phyloP scores from a whole-genome alignment of 2,888 invertebrate genomes.

The Coleophora deauratella region DNA sequence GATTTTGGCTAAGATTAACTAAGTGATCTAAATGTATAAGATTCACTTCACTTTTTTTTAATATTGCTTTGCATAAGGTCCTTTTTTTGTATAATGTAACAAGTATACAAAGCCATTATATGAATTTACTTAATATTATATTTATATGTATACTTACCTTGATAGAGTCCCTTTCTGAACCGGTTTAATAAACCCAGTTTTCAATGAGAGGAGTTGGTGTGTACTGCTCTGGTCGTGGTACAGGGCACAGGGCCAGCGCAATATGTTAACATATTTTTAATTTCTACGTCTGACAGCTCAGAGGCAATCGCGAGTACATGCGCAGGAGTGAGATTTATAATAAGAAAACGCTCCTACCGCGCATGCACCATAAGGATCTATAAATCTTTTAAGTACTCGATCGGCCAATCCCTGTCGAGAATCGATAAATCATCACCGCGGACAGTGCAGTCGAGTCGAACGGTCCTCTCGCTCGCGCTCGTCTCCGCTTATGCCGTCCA shows the following conservation, averaged over 20 bases:
- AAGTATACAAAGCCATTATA: too few species aligned
- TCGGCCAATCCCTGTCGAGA: constrained; percentile 73
- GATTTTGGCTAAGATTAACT: too few species aligned
- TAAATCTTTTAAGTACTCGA: constrained; percentile 69
- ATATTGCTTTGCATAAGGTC: too few species aligned
- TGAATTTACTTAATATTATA: too few species aligned
- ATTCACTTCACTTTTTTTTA: too few species aligned
- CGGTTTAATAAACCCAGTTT: too few species aligned
- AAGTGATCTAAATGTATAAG: too few species aligned
- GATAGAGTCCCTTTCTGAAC: too few species aligned
- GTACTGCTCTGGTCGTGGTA: too few species aligned
- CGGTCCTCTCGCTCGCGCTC: constrained; percentile 54
- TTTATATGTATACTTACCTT: too few species aligned
- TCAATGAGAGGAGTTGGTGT: too few species aligned
- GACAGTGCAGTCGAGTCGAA: constrained; percentile 58
- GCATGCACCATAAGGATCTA: constrained; percentile 68
- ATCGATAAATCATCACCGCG: constrained; percentile 69
- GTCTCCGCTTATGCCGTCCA: constrained; percentile 30
- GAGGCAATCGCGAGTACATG: constrained; percentile 59
- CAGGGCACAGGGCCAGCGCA: constrained; percentile 29
- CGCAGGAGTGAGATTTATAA: constrained; percentile 72
- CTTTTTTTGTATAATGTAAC: too few species aligned
- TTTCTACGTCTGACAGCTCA: constrained; percentile 54
- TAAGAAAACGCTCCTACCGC: constrained; percentile 72
- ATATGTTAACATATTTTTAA: constrained; percentile 71